Conservation (phyloP, 2,888 invertebrate species). For the Acronicta leporina region DNA sequence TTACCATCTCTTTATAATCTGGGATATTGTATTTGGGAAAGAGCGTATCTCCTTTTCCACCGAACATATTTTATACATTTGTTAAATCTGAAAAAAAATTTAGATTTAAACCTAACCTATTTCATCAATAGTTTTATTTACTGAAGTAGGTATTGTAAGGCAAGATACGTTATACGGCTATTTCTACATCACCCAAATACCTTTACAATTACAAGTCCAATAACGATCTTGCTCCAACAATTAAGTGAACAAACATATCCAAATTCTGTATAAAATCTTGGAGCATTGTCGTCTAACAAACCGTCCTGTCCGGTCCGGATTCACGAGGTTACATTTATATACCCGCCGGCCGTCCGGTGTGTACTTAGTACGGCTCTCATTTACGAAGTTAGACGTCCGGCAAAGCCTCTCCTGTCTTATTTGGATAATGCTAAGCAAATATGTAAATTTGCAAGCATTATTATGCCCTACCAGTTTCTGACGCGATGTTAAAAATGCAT, state of each 20-base stretch:
- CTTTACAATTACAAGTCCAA: neutral
- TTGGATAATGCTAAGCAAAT: slow-evolving; percentile 83
- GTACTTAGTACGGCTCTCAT: slow-evolving; percentile 80
- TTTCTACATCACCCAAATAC: too few relatives aligned
- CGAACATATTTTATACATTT: too few relatives aligned
- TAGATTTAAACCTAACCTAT: too few relatives aligned
- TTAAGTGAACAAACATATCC: slow-evolving; percentile 38
- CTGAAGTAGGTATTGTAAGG: too few relatives aligned
- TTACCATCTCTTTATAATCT: neutral
- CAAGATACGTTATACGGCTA: too few relatives aligned
- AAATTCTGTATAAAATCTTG: slow-evolving; percentile 40
- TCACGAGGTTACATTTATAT: slow-evolving; percentile 66
- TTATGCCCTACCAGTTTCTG: slow-evolving; percentile 51
- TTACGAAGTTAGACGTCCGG: slow-evolving; percentile 81
- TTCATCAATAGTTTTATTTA: too few relatives aligned
- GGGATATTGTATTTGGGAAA: too few relatives aligned
- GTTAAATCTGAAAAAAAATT: too few relatives aligned
- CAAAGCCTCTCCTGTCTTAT: slow-evolving; percentile 75
- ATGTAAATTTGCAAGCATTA: slow-evolving; percentile 64
- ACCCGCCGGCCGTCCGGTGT: slow-evolving; percentile 68
- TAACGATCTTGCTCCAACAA: slow-evolving; percentile 19
- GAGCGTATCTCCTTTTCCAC: too few relatives aligned
- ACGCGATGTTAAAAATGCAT: slow-evolving; percentile 63
- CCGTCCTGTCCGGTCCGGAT: slow-evolving; percentile 48
- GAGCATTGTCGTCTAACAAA: slow-evolving; percentile 39